phyloP scores from a whole-genome alignment of 2,797 vertebrate species.

The Chelmon rostratus region DNA sequence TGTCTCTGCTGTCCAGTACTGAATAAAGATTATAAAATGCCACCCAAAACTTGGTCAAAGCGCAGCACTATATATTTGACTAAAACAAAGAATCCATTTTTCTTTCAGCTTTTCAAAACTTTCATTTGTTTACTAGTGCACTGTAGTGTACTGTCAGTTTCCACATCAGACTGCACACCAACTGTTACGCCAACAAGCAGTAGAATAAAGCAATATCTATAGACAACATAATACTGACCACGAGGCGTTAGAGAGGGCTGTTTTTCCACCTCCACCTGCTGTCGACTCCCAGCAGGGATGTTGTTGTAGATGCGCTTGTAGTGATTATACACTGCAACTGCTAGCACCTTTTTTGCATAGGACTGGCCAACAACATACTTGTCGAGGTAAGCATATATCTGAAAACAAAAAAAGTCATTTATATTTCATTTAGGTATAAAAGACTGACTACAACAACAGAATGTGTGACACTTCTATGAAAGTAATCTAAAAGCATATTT shows the following conservation, averaged over 20 bases:
- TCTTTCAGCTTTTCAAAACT: not conserved
- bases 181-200: not conserved
- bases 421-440: not conserved
- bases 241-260: constrained; percentile 94
- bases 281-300: constrained; percentile 92
- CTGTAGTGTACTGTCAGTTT: not conserved
- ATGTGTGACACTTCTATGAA: not conserved
- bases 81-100: not conserved
- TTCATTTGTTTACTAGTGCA: not conserved
- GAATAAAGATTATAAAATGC: not conserved
- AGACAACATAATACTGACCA: constrained; percentile 86
- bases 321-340: constrained; percentile 98
- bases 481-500: not conserved
- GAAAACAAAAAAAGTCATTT: not conserved
- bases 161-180: not conserved
- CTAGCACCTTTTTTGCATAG: constrained; percentile 98
- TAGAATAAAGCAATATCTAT: not conserved
- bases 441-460: not conserved
- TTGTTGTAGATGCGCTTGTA: constrained; percentile 99
- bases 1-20: not conserved
- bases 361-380: constrained; percentile 98
- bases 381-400: constrained; percentile 99
- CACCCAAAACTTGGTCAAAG: constrained; percentile 14
- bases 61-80: not conserved
- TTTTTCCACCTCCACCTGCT: constrained; percentile 94